Evolutionary conservation across 2,113 vertebrate species (phyloP).

Genomic region (Setophaga kirtlandii): DNA sequence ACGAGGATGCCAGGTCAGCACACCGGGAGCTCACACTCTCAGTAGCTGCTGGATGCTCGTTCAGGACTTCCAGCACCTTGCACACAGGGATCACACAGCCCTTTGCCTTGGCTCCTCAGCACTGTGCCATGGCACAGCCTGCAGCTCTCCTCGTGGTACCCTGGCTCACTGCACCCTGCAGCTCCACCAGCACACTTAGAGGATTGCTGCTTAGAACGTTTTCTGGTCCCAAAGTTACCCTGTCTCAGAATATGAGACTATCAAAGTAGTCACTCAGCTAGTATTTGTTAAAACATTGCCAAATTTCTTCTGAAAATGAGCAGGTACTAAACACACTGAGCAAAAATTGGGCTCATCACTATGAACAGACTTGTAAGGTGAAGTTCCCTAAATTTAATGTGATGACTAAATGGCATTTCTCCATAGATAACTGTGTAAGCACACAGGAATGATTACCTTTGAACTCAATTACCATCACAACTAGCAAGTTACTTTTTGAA

Average conservation of each 20-base stretch:
- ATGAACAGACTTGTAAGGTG: neutral
- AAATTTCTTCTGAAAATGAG: neutral
- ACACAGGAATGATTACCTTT: neutral
- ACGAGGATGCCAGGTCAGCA: neutral
- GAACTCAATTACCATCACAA: neutral
- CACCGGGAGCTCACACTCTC: neutral
- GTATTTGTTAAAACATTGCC: neutral
- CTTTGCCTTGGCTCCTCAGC: neutral
- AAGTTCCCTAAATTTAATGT: neutral
- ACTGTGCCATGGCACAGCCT: neutral
- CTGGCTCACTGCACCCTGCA: neutral
- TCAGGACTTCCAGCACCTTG: neutral
- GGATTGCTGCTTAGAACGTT: neutral
- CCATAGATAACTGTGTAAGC: neutral
- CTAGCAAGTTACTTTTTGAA: neutral
- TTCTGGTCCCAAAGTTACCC: neutral
- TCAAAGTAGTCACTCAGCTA: neutral
- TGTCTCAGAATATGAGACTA: neutral
- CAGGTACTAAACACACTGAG: neutral
- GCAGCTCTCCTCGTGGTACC: neutral
- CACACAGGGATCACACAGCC: neutral
- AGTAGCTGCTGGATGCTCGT: neutral
- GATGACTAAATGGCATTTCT: neutral
- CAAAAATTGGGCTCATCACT: neutral
- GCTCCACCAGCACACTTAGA: neutral